Evolutionary conservation across 2,888 invertebrate species (phyloP), one percentile per base, ranked within the genome.

Genomic region (Lasioglossum vierecki): DNA sequence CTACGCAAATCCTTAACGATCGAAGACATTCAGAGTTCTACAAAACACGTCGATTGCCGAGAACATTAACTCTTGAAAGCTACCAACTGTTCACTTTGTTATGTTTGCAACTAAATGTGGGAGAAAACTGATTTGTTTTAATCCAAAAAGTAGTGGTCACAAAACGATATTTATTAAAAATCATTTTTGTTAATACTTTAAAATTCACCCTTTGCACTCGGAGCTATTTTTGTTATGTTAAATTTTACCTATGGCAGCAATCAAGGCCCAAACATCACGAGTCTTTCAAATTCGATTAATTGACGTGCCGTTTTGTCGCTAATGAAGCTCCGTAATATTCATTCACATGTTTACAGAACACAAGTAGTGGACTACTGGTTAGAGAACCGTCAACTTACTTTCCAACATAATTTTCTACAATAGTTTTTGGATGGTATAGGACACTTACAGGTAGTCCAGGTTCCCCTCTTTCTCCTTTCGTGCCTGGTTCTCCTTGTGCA

Each of bases 381-480:
- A 4, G 26, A 57, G 4, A 60, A 60, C 60, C 60, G 26, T 5
- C 9, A 66, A 66, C 15, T 35, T 66, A 66, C 18, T 66, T 30
- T 22, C 35, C 18, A 8, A 35, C 35, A 66, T 35, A 30, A 35
- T 66, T 22, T 8, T 30, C 4, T 18, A 41, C 4, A 71, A 71
- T 70, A 30, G 3, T 22, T 49, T 49, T 73, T 49, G 0, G 22
- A 70, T 35, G 53, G 18, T 26, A 26, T 77, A 53, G 39, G 49
- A 82, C 86, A 97, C 98, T 96, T 97, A 98, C 98, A 94, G 98
- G 98, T 93, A 98, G 96, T 94, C 99, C 99, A 90, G 98, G 98
- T 95, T 99, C 98, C 77, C 98, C 98, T 88, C 98, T 96, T 96
- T 98, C 98, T 91, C 99, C 98, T 96, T 98, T 98, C 93, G 96